Percentiles rank a stretch among this genome's conserved stretches.
phyloP scores from a whole-genome alignment of 2,888 invertebrate genomes.

The Parascotia fuliginaria region DNA sequence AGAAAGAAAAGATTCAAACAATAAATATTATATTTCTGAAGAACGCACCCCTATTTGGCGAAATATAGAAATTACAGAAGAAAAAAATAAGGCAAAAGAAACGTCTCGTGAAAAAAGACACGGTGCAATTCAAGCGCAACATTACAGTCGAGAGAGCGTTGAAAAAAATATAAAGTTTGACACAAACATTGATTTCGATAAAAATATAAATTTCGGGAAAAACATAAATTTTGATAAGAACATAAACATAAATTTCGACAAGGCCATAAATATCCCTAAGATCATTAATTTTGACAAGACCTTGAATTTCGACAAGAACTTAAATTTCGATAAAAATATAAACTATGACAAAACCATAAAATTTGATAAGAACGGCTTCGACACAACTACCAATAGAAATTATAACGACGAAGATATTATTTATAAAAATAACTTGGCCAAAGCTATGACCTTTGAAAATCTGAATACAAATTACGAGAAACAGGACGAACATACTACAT shows the following conservation, averaged over 20 bases:
- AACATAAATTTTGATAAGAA: background rate
- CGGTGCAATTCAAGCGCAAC: background rate
- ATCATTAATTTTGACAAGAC: background rate
- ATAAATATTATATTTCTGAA: background rate
- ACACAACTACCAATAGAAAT: no score
- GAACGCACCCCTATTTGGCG: background rate
- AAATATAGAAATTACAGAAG: background rate
- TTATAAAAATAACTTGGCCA: background rate
- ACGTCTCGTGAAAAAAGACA: background rate
- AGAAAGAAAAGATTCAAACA: background rate
- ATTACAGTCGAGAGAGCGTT: background rate
- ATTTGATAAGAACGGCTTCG: no score
- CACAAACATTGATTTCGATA: background rate
- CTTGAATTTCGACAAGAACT: background rate
- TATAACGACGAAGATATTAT: background rate
- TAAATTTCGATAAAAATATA: background rate
- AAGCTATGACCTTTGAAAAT: background rate
- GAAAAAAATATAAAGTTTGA: background rate
- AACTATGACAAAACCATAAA: background rate
- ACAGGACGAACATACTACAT: background rate
- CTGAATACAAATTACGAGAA: background rate
- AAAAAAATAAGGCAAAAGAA: background rate
- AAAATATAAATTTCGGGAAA: background rate
- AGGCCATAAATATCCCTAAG: background rate
- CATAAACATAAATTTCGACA: background rate